These are phyloP conservation scores for Chaenocephalus aceratus DNA, from an alignment of 2,113 vertebrate species.

Conservation along the genomic window DNA sequence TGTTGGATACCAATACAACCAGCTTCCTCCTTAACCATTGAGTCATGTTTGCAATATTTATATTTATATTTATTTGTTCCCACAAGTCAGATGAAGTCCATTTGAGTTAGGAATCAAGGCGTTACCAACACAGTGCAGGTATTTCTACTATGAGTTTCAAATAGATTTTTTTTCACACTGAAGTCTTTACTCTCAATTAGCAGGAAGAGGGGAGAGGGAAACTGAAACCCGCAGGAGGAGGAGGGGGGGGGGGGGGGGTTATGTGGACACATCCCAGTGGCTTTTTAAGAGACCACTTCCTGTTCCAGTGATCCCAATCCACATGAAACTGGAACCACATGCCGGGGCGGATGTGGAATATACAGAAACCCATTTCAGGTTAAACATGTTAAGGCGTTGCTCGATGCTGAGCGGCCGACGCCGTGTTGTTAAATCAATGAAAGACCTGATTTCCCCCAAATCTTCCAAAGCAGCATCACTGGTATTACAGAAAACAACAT, in stretches of 20 bases:
- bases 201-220: background rate
- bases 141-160: background rate
- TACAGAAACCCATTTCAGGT: background rate
- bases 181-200: constrained; percentile 21
- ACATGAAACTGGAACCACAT: constrained; percentile 38
- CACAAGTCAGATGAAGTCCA: too few relatives aligned
- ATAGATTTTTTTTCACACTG: background rate
- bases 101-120: background rate
- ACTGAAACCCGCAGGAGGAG: constrained; percentile 10
- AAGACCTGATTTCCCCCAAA: too few relatives aligned
- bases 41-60: too few relatives aligned
- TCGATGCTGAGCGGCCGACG: background rate
- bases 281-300: constrained; percentile 57
- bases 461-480: too few relatives aligned
- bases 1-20: too few relatives aligned
- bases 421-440: too few relatives aligned
- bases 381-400: background rate
- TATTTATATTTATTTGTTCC: too few relatives aligned
- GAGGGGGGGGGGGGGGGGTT: background rate
- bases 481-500: too few relatives aligned
- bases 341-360: background rate
- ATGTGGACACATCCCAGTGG: constrained; percentile 30
- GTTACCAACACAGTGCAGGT: background rate
- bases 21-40: too few relatives aligned
- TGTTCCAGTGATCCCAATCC: constrained; percentile 41